Conservation (phyloP, 2,113 vertebrate species). For the Nothoprocta pentlandii region DNA sequence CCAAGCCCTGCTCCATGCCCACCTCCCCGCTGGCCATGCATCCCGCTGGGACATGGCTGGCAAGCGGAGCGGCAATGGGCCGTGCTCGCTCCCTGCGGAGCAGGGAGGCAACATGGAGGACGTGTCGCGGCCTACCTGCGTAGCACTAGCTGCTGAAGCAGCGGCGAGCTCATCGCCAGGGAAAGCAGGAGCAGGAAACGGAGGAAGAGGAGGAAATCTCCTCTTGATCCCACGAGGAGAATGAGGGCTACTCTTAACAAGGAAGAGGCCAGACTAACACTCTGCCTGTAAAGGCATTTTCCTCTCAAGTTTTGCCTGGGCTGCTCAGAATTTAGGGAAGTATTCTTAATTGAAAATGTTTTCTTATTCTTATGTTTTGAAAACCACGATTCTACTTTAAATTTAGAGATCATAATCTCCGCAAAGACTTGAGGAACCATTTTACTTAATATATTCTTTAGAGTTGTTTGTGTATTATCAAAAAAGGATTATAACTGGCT, state of each 20-base stretch:
- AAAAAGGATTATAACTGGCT: background rate
- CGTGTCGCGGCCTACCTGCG: background rate
- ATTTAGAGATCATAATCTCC: background rate
- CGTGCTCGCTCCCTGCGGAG: fast-evolving
- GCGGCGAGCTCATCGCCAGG: background rate
- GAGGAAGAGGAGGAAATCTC: background rate
- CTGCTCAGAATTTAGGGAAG: background rate
- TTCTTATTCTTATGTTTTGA: background rate
- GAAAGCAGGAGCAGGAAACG: background rate
- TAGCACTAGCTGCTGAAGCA: background rate
- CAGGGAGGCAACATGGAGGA: background rate
- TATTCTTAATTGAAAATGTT: background rate
- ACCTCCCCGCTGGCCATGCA: background rate
- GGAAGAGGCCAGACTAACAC: background rate
- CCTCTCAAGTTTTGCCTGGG: background rate
- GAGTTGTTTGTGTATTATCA: background rate
- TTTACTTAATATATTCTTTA: background rate
- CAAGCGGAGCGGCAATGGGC: background rate
- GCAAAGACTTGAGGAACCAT: background rate
- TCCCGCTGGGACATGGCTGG: background rate
- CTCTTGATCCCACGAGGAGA: background rate
- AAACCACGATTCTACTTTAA: background rate
- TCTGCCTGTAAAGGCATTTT: background rate
- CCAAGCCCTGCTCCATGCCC: background rate
- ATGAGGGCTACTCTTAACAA: background rate